Conservation (phyloP, 2,797 vertebrate species). For the Cossypha heuglini region DNA sequence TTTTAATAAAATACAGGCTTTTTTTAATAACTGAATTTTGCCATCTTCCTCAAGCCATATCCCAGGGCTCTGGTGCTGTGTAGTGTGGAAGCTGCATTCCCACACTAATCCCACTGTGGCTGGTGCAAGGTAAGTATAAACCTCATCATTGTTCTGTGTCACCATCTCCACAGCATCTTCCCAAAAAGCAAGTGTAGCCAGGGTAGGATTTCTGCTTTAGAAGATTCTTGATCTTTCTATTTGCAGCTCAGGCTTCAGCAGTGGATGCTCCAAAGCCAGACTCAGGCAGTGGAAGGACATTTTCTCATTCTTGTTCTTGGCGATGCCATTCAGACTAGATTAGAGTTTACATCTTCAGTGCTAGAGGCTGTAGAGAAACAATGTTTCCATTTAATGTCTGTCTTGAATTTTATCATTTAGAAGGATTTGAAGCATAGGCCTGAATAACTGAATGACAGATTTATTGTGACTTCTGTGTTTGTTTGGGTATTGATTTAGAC, state of each 20-base stretch:
- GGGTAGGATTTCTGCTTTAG: background rate
- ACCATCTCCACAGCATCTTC: background rate
- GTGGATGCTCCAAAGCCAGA: background rate
- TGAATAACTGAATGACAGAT: slow-evolving; percentile 1
- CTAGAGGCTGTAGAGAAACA: background rate
- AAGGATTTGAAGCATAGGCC: slow-evolving; percentile 3
- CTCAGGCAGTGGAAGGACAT: background rate
- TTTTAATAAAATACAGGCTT: background rate
- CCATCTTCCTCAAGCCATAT: background rate
- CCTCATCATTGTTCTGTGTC: background rate
- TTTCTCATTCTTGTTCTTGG: background rate
- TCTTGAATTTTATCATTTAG: background rate
- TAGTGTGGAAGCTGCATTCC: background rate
- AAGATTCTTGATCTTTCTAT: background rate
- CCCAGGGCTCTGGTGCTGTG: background rate
- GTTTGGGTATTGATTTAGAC: slow-evolving; percentile 1
- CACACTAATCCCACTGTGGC: background rate
- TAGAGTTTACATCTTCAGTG: background rate
- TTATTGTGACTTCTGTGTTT: slow-evolving; percentile 32
- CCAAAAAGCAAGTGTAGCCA: background rate
- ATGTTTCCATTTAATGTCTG: background rate
- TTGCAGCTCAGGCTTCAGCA: background rate
- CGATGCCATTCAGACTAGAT: background rate
- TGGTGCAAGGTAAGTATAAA: background rate
- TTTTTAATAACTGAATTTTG: background rate